Conservation (phyloP, 2,797 vertebrate genomes). For the Harpagifer antarcticus region DNA sequence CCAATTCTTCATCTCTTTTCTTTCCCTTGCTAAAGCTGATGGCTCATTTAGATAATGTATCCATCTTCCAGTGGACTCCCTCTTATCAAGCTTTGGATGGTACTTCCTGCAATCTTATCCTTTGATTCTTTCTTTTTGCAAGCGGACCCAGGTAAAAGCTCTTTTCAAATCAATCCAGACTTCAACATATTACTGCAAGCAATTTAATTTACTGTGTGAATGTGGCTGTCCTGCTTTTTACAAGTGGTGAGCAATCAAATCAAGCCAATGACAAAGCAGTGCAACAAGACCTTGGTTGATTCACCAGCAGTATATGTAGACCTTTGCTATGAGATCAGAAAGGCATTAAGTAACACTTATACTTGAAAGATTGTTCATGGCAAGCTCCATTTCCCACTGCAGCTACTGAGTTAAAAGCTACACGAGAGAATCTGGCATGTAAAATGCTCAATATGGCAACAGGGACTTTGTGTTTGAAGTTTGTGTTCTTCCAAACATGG, state of each 20-base stretch:
- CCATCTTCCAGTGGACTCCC: conserved; percentile 20
- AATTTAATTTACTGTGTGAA: conserved; percentile 37
- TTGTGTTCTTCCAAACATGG: not conserved
- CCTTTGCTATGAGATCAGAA: conserved; percentile 22
- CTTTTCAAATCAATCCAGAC: conserved; percentile 50
- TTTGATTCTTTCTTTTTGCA: conserved; percentile 34
- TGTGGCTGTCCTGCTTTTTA: conserved; percentile 38
- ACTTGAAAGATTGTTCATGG: not conserved
- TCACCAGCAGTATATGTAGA: conserved; percentile 23
- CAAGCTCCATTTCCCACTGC: not conserved
- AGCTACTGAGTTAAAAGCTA: conserved; percentile 9
- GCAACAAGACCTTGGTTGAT: conserved; percentile 17
- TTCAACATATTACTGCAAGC: conserved; percentile 38
- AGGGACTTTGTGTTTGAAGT: not conserved
- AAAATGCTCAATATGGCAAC: not conserved
- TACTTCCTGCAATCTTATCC: conserved; percentile 45
- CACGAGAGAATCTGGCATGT: not conserved
- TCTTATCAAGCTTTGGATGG: conserved; percentile 17
- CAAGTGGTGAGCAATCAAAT: conserved; percentile 45
- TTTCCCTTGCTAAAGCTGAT: not conserved
- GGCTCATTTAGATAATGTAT: conserved; percentile 49
- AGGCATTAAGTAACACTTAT: conserved; percentile 11
- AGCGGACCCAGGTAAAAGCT: conserved; percentile 53
- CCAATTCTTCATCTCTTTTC: not conserved
- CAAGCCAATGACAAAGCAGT: conserved; percentile 35